These are phyloP conservation scores for Diorhabda sublineata DNA, from an alignment of 1,140 invertebrate genomes.

Conservation along the genomic window DNA sequence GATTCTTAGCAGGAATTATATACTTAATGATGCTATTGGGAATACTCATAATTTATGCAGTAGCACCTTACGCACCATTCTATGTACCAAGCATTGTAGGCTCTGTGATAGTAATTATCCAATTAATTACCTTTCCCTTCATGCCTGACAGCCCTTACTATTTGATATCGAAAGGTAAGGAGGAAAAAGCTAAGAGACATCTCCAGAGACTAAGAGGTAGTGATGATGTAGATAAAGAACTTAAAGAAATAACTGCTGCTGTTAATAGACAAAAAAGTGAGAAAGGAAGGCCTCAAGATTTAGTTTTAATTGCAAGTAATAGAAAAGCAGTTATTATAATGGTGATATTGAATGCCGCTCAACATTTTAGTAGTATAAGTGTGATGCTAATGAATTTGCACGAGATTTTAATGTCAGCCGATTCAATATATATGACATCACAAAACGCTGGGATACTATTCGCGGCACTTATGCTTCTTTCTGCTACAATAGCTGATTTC, in stretches of 20 bases:
- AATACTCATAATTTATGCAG: conserved; percentile 35
- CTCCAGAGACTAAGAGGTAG: conserved; percentile 53
- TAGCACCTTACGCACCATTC: conserved; percentile 30
- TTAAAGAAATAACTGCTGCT: conserved; percentile 44
- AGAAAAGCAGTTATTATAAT: conserved; percentile 35
- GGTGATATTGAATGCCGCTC: conserved; percentile 52
- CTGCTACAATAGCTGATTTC: conserved; percentile 38
- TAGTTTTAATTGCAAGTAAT: conserved; percentile 35
- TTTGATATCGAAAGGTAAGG: conserved; percentile 34
- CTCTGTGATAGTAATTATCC: conserved; percentile 25
- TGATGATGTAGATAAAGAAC: conserved; percentile 46
- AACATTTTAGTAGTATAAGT: conserved; percentile 51
- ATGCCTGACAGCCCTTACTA: conserved; percentile 36
- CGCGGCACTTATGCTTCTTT: conserved; percentile 41
- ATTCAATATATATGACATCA: conserved; percentile 32
- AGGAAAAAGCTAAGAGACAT: conserved; percentile 49
- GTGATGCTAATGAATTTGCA: conserved; percentile 56
- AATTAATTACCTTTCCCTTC: conserved; percentile 27
- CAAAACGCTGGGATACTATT: conserved; percentile 45
- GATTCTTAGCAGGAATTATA: conserved; percentile 36
- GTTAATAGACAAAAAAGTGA: conserved; percentile 35
- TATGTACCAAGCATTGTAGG: conserved; percentile 34
- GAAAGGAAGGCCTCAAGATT: conserved; percentile 31
- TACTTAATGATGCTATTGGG: conserved; percentile 41
- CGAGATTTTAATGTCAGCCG: conserved; percentile 47